Base-by-base conservation (phyloP, 2,888 invertebrate species). In the Norana najaformis region DNA sequence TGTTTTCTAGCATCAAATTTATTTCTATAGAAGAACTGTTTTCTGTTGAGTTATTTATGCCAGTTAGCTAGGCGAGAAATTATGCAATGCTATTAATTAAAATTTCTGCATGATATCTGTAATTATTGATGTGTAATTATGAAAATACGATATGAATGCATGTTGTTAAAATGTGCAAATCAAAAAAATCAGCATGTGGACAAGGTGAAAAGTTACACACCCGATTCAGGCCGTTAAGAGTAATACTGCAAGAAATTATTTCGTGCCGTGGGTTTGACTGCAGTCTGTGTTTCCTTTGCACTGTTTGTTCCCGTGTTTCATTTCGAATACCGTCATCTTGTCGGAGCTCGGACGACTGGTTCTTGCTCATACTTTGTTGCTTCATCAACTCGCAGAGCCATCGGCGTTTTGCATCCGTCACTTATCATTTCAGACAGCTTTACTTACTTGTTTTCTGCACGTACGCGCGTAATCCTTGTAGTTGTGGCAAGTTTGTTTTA, bases 21-120 rank as follows among this genome's bases (percentile, higher is more conserved):
- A 8, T 69, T 69, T 69, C 69, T 69, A 11, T n/a, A 69, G 69
- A 69, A n/a, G 69, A 69, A n/a, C 69, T 69, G 30, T 69, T 69
- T n/a, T 8, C 69, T 69, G 69, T 69, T 69, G 69, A 69, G 69
- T 69, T 69, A n/a, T 69, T 69, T 69, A 69, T 69, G n/a, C 69
- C 69, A n/a, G 69, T 69, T 69, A 69, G 69, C 69, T 69, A 69
- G 47, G 47, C 11, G 69, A 69, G 69, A 69, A 69, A 69, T 69
- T 69, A 69, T 69, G 69, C 69, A 69, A 69, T 69, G 69, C 69
- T n/a, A 69, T 69, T 69, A 69, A 69, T 30, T 69, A 11, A 69
- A 69, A 69, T 69, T 69, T 69, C 69, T 69, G 69, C 69, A 69
- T 69, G n/a, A 69, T 69, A 69, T 69, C 69, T 69, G 69, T 69